A percentile compares a stretch with the other conserved stretches of the same genome.
These are phyloP conservation scores for Champsocephalus esox DNA, from an alignment of 2,797 vertebrate species.

Conservation along the genomic window DNA sequence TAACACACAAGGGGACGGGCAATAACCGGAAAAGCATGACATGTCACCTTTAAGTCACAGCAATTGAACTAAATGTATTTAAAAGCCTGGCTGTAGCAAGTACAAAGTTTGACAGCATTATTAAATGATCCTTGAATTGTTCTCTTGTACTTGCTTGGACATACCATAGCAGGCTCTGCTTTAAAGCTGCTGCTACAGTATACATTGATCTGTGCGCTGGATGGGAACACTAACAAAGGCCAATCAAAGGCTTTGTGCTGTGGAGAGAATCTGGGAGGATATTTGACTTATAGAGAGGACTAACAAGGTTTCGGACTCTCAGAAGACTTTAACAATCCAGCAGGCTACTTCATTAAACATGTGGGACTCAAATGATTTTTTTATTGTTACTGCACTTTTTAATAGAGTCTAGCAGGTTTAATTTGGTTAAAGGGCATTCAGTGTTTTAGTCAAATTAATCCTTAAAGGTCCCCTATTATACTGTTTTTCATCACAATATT, in stretches of 20 bases:
- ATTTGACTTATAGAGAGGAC: conserved; percentile 30
- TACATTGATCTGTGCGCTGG: conserved; percentile 64
- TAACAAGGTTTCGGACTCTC: conserved; percentile 47
- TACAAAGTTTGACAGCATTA: conserved; percentile 87
- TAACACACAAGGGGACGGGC: too few species aligned
- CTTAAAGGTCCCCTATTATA: too few species aligned
- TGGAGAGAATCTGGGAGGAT: conserved; percentile 35
- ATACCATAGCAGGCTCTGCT: conserved; percentile 66
- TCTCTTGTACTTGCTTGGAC: conserved; percentile 82
- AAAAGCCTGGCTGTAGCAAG: conserved; percentile 75
- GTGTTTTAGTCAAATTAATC: conserved; percentile 28
- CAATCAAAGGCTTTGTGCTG: conserved; percentile 52
- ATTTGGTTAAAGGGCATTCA: background rate
- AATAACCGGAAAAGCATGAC: too few species aligned
- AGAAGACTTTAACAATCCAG: conserved; percentile 29
- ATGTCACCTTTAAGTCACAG: background rate
- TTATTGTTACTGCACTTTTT: background rate
- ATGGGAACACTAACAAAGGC: conserved; percentile 65
- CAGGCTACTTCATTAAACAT: conserved; percentile 22
- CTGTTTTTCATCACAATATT: too few species aligned
- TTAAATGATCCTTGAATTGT: conserved; percentile 78
- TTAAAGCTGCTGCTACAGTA: conserved; percentile 82
- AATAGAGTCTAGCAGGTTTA: background rate
- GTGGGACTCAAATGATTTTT: background rate
- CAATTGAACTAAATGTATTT: conserved; percentile 19